Conservation (phyloP, 2,113 vertebrate species). For the Menura novaehollandiae region DNA sequence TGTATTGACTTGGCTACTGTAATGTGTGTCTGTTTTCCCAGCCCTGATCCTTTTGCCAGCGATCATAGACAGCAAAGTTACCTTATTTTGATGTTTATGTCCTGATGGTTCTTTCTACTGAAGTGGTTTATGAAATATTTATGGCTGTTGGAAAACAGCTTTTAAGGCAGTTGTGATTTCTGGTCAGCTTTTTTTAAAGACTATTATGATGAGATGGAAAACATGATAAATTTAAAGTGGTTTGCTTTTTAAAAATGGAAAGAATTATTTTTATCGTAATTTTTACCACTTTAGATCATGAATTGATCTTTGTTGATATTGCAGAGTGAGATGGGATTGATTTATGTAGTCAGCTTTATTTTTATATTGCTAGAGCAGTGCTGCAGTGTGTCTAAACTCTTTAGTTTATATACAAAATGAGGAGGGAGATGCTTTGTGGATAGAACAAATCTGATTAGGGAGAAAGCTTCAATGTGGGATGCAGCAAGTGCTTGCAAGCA, state of each 20-base stretch:
- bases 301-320: neutral
- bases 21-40: neutral
- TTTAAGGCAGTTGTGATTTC: neutral
- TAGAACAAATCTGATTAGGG: neutral
- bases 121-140: conserved; percentile 34
- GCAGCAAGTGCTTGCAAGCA: neutral
- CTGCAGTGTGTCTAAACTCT: neutral
- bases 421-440: neutral
- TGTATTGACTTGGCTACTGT: neutral
- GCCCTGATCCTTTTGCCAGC: neutral
- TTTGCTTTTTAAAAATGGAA: neutral
- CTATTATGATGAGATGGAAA: neutral
- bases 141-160: neutral
- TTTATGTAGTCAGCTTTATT: neutral
- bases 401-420: neutral
- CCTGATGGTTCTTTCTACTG: neutral
- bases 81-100: neutral
- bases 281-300: neutral
- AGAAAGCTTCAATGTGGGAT: neutral
- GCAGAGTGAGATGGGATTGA: neutral
- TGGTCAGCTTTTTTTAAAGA: neutral
- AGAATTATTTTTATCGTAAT: neutral
- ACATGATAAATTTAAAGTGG: neutral
- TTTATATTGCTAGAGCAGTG: neutral
- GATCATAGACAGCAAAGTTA: neutral